These are phyloP conservation scores for Carcharodon carcharias DNA, from an alignment of 2,797 vertebrate genomes.

Conservation along the genomic window DNA sequence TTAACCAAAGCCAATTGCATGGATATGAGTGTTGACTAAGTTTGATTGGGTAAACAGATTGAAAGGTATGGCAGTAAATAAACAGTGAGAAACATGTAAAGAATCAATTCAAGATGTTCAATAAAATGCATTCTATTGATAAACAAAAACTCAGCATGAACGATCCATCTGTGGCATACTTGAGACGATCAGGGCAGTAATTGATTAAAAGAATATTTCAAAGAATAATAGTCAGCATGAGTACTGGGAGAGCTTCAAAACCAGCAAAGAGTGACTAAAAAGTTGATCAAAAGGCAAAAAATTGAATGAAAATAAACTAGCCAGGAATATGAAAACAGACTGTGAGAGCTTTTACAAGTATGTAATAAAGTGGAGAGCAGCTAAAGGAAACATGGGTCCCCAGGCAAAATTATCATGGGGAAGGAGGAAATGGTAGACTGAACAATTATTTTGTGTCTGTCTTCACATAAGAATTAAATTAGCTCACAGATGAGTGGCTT, in stretches of 20 bases:
- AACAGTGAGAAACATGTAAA: not conserved
- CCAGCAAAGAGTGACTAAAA: not conserved
- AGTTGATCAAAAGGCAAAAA: not conserved
- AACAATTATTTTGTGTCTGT: not conserved
- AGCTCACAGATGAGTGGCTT: too few species aligned
- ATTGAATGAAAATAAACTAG: not conserved
- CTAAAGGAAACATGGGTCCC: not conserved
- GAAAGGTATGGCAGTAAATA: not conserved
- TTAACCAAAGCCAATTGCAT: not conserved
- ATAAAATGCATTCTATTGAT: too few species aligned
- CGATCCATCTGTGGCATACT: not conserved
- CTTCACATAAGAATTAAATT: not conserved
- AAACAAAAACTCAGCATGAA: not conserved
- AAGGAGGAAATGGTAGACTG: not conserved
- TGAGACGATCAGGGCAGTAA: not conserved
- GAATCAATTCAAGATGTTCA: not conserved
- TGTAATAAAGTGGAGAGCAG: not conserved
- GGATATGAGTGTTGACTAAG: not conserved
- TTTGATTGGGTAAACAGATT: not conserved
- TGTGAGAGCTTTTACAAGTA: not conserved
- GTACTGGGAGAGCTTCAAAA: not conserved
- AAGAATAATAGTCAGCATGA: not conserved
- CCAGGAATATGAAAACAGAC: not conserved
- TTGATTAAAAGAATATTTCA: not conserved
- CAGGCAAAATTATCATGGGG: not conserved